Base-by-base conservation (phyloP, 1,140 invertebrate genomes). In the Bombus sibiricus region DNA sequence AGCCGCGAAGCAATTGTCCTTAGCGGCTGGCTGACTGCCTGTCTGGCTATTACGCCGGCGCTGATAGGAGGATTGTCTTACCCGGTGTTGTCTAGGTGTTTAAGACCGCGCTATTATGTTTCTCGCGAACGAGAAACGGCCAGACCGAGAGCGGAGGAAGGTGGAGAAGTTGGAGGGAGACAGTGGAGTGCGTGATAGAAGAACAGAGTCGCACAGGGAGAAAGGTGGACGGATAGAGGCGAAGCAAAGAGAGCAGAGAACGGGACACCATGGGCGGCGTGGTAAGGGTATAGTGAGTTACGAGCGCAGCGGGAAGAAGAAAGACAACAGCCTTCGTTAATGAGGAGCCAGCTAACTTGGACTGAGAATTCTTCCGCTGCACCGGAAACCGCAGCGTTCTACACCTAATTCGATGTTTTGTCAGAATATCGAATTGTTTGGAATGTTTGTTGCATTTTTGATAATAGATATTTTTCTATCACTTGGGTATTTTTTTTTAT, bases 21-120 rank as follows among this genome's bases (percentile, higher is more conserved):
- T 74, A 78, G 81, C 77, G 85, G 79, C 25, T 59, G 77, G 85
- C 78, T 83, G 85, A 72, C 85, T 86, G 83, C 62, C 79, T 71
- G 86, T 77, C 41, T 89, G 76, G 71, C 88, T 90, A 88, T 90
- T 90, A 90, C 83, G 64, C 72, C 82, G 89, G 83, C 72, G 89
- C 86, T 88, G 89, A 90, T 90, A 90, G 89, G 76, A 86, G 88
- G 86, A 90, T 90, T 90, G 89, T 90, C 83, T 90, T 90, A 88
- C 86, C 83, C 77, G 76, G 76, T 90, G 88, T 90, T 89, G 86
- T 79, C 76, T 79, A 75, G 72, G 89, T 88, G 89, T 90, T 90
- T 90, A 90, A 90, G 89, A 86, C 66, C 89, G 72, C 83, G 66
- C 89, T 90, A 90, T 91, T 91, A 88, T 86, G 53, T 90, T 88